Base-by-base conservation (phyloP, 2,113 vertebrate genomes). In the Bostrychus sinensis region DNA sequence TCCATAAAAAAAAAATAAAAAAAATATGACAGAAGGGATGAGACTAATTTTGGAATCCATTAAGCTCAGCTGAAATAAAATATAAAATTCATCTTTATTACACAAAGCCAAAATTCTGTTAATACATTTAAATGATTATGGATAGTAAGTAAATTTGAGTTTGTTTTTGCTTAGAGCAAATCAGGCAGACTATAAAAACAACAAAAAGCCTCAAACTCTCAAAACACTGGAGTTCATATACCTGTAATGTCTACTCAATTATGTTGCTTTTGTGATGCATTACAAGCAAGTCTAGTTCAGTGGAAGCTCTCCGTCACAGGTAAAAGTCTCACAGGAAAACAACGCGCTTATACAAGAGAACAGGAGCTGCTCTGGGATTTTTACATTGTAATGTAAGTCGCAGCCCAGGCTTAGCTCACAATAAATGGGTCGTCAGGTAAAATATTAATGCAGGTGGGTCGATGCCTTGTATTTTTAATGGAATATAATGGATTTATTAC, bases 361-460 rank as follows among this genome's bases (percentile, higher is more conserved):
- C 65, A 46, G 51, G 50, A 61, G 66, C 66, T 50, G 48, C 61
- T 16, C 28, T 36, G 61, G 53, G 74, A 57, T 71, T 60, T 48
- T 72, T 50, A 78, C 62, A 75, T 66, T 53, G 57, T 75, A 77
- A 76, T 75, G 56, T 30, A 61, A 56, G 71, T 66, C 69, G 36
- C 61, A 12, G 50, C 39, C 54, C 61, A 26, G 17, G 61, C 72
- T 66, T 37, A 38, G 50, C 72, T 86, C 78, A 68, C 60, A 77
- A 78, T 82, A 85, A 87, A 85, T 81, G 72, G 74, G 57, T 62
- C 41, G 30, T 66, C 62, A 39, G 75, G 77, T 88, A 60, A 87
- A 89, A 84, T 87, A 87, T 86, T 88, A 56, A 87, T 88, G 81
- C 0, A 48, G 72, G 65, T 57, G 59, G 62, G 74, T 62, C 58